Conservation (phyloP, 2,113 vertebrate species). For the Trogon surrucura region DNA sequence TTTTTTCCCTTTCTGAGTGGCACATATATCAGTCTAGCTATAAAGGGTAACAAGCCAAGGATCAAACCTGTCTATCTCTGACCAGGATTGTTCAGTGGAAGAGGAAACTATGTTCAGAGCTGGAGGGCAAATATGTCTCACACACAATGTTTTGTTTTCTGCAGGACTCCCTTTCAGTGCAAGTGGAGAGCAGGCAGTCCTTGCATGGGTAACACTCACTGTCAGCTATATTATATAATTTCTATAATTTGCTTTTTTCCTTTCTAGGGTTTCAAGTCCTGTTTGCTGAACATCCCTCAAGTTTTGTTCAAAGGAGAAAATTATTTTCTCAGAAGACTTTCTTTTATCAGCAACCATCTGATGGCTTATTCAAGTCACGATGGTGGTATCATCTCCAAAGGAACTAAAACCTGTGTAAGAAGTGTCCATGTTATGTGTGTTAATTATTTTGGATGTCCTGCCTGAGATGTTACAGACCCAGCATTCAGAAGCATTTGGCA, state of each 20-base stretch:
- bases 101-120: neutral
- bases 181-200: neutral
- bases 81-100: neutral
- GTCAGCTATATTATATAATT: neutral
- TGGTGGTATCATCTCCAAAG: neutral
- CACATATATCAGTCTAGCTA: neutral
- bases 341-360: neutral
- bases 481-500: neutral
- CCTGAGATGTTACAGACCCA: neutral
- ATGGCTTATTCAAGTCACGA: neutral
- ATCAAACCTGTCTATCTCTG: neutral
- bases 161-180: neutral
- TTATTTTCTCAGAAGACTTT: neutral
- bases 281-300: neutral
- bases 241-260: neutral
- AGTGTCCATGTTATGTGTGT: neutral
- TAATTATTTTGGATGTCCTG: neutral
- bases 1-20: neutral
- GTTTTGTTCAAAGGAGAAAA: neutral
- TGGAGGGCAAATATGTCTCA: neutral
- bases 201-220: neutral
- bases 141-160: neutral
- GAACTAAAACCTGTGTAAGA: neutral
- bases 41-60: neutral
- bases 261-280: neutral